Conservation (phyloP, 2,888 invertebrate genomes). For the Meganola albula region DNA sequence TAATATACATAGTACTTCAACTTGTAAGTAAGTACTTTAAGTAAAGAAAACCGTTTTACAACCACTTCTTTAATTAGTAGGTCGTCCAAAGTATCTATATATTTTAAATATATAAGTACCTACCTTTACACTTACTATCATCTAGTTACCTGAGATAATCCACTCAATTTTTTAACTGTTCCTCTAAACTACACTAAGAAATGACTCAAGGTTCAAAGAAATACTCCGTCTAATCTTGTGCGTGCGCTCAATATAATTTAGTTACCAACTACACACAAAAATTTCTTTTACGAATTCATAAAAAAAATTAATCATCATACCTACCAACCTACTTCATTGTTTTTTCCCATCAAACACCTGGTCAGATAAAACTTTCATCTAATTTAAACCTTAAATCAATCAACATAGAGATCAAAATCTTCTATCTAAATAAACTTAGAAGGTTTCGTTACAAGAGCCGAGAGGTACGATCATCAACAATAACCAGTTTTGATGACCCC, state of each 20-base stretch:
- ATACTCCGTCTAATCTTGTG: too few species aligned
- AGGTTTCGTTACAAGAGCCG: constrained; percentile 22
- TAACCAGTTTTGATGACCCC: constrained; percentile 39
- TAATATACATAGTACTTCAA: too few species aligned
- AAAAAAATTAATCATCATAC: constrained; percentile 32
- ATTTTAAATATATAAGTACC: too few species aligned
- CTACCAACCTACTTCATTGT: constrained; percentile 31
- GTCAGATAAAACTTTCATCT: constrained; percentile 6
- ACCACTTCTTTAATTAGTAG: too few species aligned
- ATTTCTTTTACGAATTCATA: constrained; percentile 17
- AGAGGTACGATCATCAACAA: constrained; percentile 39
- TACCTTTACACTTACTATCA: too few species aligned
- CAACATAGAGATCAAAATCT: constrained; percentile 19
- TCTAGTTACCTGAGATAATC: too few species aligned
- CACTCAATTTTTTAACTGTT: too few species aligned
- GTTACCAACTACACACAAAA: constrained; percentile 18
- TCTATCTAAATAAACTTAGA: constrained; percentile 23
- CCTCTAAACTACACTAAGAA: too few species aligned
- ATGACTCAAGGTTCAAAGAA: too few species aligned
- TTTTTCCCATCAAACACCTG: constrained; percentile 26
- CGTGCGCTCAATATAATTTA: constrained; percentile 13
- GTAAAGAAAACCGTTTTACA: too few species aligned
- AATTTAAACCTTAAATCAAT: constrained; percentile 8
- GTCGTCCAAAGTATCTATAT: too few species aligned
- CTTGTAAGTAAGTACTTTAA: too few species aligned